These are phyloP conservation scores for Gortyna flavago DNA, from an alignment of 2,888 invertebrate species.

Conservation along the genomic window DNA sequence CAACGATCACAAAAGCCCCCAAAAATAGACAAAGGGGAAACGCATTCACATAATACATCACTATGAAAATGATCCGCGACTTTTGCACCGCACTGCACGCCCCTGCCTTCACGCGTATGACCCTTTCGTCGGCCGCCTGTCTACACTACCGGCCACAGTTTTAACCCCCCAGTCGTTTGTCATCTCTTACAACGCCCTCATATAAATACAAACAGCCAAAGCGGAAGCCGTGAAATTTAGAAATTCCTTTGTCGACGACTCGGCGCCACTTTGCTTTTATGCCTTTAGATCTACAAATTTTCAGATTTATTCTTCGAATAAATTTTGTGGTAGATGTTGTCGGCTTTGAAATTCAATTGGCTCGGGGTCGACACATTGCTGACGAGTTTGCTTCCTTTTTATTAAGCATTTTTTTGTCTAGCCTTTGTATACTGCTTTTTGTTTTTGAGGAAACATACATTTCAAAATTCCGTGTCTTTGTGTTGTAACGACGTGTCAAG, in stretches of 20 bases:
- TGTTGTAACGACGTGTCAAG: constrained; percentile 51
- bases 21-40: constrained; percentile 53
- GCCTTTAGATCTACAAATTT: constrained; percentile 90
- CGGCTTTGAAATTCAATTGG: constrained; percentile 90
- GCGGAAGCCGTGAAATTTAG: constrained; percentile 90
- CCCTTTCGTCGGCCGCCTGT: constrained; percentile 60
- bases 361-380: constrained; percentile 87
- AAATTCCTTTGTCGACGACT: constrained; percentile 89
- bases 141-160: constrained; percentile 63
- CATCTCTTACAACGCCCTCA: constrained; percentile 82
- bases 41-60: constrained; percentile 55
- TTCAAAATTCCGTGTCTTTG: constrained; percentile 55
- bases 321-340: constrained; percentile 89
- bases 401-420: constrained; percentile 76
- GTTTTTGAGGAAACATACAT: constrained; percentile 67
- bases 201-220: constrained; percentile 88
- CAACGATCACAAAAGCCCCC: constrained; percentile 31
- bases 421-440: constrained; percentile 72
- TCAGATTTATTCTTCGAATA: constrained; percentile 91
- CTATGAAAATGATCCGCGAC: constrained; percentile 51
- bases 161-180: constrained; percentile 84
- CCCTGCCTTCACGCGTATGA: constrained; percentile 52
- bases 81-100: constrained; percentile 53
- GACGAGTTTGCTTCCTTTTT: constrained; percentile 85
- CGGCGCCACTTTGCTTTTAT: constrained; percentile 87